These are phyloP conservation scores for Ephestia elutella DNA, from an alignment of 1,140 invertebrate species.

Conservation along the genomic window DNA sequence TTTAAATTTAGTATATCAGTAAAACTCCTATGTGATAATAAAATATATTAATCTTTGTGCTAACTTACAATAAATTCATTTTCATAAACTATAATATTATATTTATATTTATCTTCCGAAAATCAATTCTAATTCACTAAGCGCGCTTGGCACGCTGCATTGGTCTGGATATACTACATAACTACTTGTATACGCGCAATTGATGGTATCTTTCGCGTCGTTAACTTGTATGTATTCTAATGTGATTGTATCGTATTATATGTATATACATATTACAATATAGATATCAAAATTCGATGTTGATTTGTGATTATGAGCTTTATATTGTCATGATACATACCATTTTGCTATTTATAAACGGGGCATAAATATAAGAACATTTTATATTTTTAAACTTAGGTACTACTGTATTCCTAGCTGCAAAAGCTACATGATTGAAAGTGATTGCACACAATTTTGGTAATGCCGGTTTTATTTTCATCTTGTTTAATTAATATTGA, in stretches of 20 bases:
- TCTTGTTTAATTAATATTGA: too few species aligned
- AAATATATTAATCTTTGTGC: slow-evolving; percentile 75
- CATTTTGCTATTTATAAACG: slow-evolving; percentile 3
- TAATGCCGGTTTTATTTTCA: too few species aligned
- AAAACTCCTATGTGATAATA: slow-evolving; percentile 71
- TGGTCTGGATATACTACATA: slow-evolving; percentile 56
- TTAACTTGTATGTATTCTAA: slow-evolving; percentile 31
- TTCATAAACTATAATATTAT: slow-evolving; percentile 60
- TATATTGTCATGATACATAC: slow-evolving; percentile 53
- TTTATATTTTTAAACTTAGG: too few species aligned
- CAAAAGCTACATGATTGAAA: not conserved
- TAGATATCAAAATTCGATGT: slow-evolving; percentile 58
- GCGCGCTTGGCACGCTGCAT: slow-evolving; percentile 60
- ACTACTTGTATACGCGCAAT: slow-evolving; percentile 33
- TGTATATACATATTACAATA: slow-evolving; percentile 26
- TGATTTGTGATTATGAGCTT: slow-evolving; percentile 31
- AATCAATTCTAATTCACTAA: slow-evolving; percentile 52
- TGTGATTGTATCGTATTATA: slow-evolving; percentile 30
- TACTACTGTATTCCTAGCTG: not conserved
- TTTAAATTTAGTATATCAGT: slow-evolving; percentile 67
- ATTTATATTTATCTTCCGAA: slow-evolving; percentile 48
- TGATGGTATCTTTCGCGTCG: slow-evolving; percentile 31
- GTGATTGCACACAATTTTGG: too few species aligned
- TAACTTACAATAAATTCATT: slow-evolving; percentile 73
- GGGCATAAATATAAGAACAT: not conserved